Evolutionary conservation across 1,140 invertebrate genomes (phyloP).

Genomic region (Zaprionus lachaisei): DNA sequence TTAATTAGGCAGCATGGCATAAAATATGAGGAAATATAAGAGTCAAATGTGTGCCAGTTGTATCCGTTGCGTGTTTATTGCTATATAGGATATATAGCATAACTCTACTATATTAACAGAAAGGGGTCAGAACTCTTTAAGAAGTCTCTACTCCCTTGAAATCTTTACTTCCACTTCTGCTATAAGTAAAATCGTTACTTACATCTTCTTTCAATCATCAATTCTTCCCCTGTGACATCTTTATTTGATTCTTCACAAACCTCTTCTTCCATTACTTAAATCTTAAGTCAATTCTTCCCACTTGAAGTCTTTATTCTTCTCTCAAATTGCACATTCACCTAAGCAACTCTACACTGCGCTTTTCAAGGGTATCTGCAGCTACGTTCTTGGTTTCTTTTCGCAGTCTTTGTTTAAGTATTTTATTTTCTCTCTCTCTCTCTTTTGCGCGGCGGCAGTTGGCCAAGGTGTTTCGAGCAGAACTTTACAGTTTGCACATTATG

Average conservation of each 20-base stretch:
- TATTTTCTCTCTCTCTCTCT: not conserved
- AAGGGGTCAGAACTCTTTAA: not conserved
- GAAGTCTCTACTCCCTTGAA: accelerated
- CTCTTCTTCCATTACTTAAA: no score
- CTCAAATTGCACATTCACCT: no score
- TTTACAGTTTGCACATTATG: conserved; percentile 31
- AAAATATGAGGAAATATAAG: not conserved
- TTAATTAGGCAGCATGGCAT: conserved; percentile 21
- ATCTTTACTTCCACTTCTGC: not conserved
- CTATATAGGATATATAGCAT: not conserved
- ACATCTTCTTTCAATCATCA: no score
- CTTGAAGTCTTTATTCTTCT: no score
- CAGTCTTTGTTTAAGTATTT: not conserved
- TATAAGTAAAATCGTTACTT: not conserved
- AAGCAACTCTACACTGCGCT: not conserved
- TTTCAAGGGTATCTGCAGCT: conserved; percentile 24
- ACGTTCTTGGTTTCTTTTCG: not conserved
- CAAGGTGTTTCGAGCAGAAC: conserved; percentile 30
- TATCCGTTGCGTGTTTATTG: conserved; percentile 15
- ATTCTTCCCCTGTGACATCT: no score
- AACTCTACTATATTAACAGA: not conserved
- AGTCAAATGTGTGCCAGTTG: not conserved
- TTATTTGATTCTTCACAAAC: no score
- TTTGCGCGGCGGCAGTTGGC: not conserved
- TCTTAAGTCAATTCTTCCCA: no score